Conservation (phyloP, 2,797 vertebrate species). For the Tragopan temminckii region DNA sequence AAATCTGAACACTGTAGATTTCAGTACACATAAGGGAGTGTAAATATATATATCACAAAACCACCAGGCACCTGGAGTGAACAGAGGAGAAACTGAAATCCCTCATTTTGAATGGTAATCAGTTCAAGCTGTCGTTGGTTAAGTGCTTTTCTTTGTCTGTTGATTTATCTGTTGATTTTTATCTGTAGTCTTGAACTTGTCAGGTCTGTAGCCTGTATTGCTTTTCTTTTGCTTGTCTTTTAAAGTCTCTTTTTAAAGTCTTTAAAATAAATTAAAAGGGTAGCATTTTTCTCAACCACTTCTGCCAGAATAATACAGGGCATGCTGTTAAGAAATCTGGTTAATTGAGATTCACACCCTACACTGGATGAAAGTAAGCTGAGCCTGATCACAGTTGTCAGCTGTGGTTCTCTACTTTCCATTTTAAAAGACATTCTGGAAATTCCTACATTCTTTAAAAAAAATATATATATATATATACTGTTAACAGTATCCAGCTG, state of each 20-base stretch:
- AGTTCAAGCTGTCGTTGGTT: neutral
- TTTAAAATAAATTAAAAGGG: neutral
- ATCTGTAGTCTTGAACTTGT: neutral
- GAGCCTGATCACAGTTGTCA: neutral
- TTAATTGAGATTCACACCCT: neutral
- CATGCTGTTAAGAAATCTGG: neutral
- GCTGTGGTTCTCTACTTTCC: neutral
- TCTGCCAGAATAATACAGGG: neutral
- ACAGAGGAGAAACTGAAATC: neutral
- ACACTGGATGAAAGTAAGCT: neutral
- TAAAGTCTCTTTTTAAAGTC: neutral
- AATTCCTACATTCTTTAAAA: constrained; percentile 9
- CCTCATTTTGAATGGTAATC: neutral
- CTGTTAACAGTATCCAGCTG: neutral
- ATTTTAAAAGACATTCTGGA: neutral
- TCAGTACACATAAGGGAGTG: neutral
- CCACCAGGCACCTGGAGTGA: neutral
- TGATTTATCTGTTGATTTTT: neutral
- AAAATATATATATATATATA: too few species aligned
- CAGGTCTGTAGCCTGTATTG: neutral
- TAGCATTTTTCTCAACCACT: neutral
- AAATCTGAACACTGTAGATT: neutral
- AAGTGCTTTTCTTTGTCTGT: neutral
- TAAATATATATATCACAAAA: neutral
- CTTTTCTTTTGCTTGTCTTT: neutral